Percentiles rank a stretch among this genome's conserved stretches.
Evolutionary conservation across 2,888 invertebrate species (phyloP).

Genomic region (Hymenopus coronatus): DNA sequence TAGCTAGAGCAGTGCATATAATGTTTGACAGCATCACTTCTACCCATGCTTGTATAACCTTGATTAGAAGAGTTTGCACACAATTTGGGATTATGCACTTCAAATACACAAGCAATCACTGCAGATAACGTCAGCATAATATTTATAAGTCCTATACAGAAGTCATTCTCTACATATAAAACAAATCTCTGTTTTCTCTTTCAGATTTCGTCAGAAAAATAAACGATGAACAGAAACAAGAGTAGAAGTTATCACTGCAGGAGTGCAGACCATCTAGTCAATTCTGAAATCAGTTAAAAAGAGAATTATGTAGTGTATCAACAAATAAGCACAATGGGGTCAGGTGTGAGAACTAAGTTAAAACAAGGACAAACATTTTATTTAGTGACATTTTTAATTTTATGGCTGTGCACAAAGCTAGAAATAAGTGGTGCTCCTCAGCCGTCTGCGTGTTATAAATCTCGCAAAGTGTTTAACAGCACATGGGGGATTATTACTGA

Average conservation of each 20-base stretch:
- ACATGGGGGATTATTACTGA: conserved; percentile 85
- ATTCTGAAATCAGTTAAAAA: not conserved
- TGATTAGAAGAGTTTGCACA: not conserved
- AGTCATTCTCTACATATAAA: not conserved
- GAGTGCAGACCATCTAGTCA: not conserved
- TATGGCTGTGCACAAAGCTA: not conserved
- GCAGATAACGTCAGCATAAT: not conserved
- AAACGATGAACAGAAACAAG: not conserved
- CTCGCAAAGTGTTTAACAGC: conserved; percentile 75
- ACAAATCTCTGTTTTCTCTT: not conserved
- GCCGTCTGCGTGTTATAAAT: conserved; percentile 74
- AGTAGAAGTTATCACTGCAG: not conserved
- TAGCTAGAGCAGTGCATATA: not conserved
- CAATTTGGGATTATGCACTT: not conserved
- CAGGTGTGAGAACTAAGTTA: conserved; percentile 17
- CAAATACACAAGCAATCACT: not conserved
- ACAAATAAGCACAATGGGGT: conserved; percentile 11
- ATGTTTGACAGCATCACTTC: not conserved
- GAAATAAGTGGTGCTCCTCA: conserved; percentile 35
- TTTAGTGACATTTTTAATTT: not conserved
- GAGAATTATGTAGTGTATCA: not conserved
- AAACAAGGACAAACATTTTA: conserved; percentile 12
- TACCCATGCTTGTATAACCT: not conserved
- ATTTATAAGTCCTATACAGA: not conserved
- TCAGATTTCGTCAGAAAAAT: not conserved